Evolutionary conservation across 1,140 invertebrate species (phyloP).

Genomic region (Diprion similis): DNA sequence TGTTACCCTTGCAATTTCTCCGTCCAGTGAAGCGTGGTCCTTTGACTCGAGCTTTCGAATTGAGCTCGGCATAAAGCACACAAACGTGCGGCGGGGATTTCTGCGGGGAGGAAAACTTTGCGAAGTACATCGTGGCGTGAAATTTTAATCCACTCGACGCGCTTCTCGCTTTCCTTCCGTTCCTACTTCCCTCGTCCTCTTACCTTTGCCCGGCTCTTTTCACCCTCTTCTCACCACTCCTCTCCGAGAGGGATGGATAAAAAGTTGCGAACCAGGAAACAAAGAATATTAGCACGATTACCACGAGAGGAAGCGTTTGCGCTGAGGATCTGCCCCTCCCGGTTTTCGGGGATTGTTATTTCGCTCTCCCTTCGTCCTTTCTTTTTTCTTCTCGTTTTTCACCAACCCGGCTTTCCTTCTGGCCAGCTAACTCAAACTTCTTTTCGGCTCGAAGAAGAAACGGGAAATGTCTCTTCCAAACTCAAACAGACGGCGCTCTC

Average conservation of each 20-base stretch:
- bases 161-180: neutral
- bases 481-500: no score
- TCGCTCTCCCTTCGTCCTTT: neutral
- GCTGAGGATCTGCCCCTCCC: neutral
- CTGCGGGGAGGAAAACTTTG: neutral
- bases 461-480: neutral
- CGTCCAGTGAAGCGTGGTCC: neutral
- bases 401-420: no score
- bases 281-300: conserved; percentile 21
- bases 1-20: neutral
- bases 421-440: no score
- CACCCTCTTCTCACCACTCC: neutral
- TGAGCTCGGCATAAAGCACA: no score
- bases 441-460: neutral
- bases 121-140: conserved; percentile 11
- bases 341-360: neutral
- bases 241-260: neutral
- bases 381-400: neutral
- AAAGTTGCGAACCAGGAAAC: conserved; percentile 17
- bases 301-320: neutral
- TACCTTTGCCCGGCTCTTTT: neutral
- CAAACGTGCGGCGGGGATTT: neutral
- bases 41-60: neutral
- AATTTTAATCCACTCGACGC: conserved; percentile 15
- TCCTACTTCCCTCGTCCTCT: neutral